Percentiles rank a stretch among this genome's conserved stretches.
Evolutionary conservation across 2,888 invertebrate genomes (phyloP).

Genomic region (Nudaria mundana): DNA sequence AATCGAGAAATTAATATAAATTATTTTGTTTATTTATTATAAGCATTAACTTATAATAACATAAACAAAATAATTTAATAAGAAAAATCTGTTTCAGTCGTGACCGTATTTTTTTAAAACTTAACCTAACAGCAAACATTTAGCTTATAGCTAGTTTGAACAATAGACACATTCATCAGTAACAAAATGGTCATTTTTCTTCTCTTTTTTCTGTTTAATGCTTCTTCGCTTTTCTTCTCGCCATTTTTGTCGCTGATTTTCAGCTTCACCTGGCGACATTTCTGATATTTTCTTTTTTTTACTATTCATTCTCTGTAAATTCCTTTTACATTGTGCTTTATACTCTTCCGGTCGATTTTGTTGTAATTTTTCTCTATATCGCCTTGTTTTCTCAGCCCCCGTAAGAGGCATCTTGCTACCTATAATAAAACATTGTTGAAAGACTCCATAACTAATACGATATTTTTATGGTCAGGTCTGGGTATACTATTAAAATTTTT

Average conservation of each 20-base stretch:
- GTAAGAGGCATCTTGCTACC: conserved; percentile 8
- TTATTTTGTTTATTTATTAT: not conserved
- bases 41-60: not conserved
- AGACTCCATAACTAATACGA: not conserved
- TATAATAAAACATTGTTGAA: not conserved
- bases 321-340: conserved; percentile 6
- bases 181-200: conserved; percentile 1
- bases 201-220: conserved; percentile 1
- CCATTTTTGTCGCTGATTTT: conserved; percentile 7
- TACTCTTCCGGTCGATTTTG: conserved; percentile 4
- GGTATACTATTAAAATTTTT: not conserved
- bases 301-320: conserved; percentile 9
- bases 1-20: not conserved
- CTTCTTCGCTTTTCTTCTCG: conserved; percentile 6
- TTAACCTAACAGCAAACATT: not conserved
- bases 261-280: conserved; percentile 9
- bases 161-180: conserved; percentile 1
- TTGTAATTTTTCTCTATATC: conserved; percentile 9
- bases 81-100: not conserved
- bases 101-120: not conserved
- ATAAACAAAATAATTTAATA: not conserved
- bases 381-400: conserved; percentile 5
- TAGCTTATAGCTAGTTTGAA: not conserved
- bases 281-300: conserved; percentile 12
- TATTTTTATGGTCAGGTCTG: not conserved